Evolutionary conservation across 64 coral and sea anemone genomes (phyloP), one percentile per base, ranked within the genome.

Genomic region (Actinia tenebrosa): DNA sequence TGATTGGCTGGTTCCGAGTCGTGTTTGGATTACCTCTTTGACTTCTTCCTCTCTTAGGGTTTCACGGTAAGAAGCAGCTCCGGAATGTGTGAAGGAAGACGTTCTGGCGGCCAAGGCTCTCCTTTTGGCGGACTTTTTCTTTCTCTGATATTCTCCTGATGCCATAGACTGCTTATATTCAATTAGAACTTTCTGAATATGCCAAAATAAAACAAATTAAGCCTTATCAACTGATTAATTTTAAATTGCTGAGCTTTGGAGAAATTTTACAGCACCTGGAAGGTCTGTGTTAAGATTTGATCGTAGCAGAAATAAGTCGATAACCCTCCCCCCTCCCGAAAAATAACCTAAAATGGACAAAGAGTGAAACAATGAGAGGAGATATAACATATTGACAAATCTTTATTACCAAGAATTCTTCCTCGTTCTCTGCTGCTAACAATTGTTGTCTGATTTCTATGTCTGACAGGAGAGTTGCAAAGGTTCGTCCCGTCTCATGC

Each of bases 391-490:
- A 50, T 50, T 8, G 47, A 50, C 47, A 50, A 50, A 50, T 50
- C 13, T 75, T 75, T 20, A 58, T 44, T 78, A 96, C 94, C 88
- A 91, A 87, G 56, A 96, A 96, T 27, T 96, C 45, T 14, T 89
- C 85, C 46, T 92, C 91, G 25, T 87, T 92, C 45, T 92, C 94
- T 3, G 89, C 90, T 56, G 89, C 94, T 63, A 93, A 83, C 7
- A 96, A 60, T 13, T 79, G 45, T 53, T 96, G 94, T 64, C 94
- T 89, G 5, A 81, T 92, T 52, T 96, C 94, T 20, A 96, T 92
- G 56, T 93, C 88, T 9, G 91, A 84, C 68, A 96, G 88, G 22
- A 96, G 27, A n/a, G 94, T 96, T 45, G 94, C 94, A 96, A 96
- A 96, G 9, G 94, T 96, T 87, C 91, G 71, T 80, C 94, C 94